Evolutionary conservation across 2,888 invertebrate species (phyloP).

Genomic region (Callosobruchus maculatus): DNA sequence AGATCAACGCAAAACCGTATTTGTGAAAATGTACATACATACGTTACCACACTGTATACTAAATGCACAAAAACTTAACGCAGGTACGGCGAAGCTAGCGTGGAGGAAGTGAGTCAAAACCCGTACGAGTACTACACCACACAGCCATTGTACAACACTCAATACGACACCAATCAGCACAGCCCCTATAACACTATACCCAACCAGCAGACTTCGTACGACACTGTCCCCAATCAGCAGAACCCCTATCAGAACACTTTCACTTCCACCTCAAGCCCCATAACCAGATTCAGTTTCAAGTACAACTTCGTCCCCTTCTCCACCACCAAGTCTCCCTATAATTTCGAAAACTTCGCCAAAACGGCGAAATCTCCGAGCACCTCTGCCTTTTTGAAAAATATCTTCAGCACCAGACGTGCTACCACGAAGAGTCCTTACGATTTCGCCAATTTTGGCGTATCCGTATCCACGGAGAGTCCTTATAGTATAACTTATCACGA

Average conservation of each 20-base stretch:
- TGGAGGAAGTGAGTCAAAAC: conserved; percentile 30
- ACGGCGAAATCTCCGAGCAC: conserved; percentile 36
- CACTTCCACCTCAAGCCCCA: neutral
- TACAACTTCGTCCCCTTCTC: conserved; percentile 33
- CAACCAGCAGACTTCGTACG: neutral
- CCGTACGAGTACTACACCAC: conserved; percentile 24
- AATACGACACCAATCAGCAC: conserved; percentile 13
- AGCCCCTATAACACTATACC: neutral
- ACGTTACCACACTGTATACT: neutral
- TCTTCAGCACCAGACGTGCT: conserved; percentile 45
- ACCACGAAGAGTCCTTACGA: conserved; percentile 59
- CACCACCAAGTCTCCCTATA: conserved; percentile 42
- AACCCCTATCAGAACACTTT: conserved; percentile 3
- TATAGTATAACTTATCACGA: conserved; percentile 41
- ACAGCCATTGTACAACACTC: conserved; percentile 27
- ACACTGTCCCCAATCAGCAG: conserved; percentile 9
- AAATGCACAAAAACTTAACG: conserved; percentile 19
- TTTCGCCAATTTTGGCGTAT: conserved; percentile 51
- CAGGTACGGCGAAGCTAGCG: conserved; percentile 40
- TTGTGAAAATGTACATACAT: neutral
- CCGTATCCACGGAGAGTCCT: conserved; percentile 57
- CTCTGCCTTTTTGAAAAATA: conserved; percentile 44
- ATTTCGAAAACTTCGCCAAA: conserved; percentile 36
- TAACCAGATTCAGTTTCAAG: conserved; percentile 20
- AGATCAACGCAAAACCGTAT: neutral